Base-by-base conservation (phyloP, 2,888 invertebrate species). In the Dermolepida albohirtum region DNA sequence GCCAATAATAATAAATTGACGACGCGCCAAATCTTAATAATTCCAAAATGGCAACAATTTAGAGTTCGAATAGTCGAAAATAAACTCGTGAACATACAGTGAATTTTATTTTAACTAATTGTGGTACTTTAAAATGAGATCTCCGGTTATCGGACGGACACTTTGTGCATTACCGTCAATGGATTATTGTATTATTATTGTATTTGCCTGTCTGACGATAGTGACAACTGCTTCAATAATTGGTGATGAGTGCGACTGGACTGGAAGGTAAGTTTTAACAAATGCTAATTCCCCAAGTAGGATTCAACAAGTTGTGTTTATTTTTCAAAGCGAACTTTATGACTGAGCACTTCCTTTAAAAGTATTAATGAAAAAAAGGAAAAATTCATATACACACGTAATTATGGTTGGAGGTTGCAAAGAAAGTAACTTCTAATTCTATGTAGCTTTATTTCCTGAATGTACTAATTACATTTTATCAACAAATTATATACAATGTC, bases 241-340 rank as follows among this genome's bases (percentile, higher is more conserved):
- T 82, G 89, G 89, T 76, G 89, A 89, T 79, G 88, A 89, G 80
- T 89, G 89, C 83, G 89, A 89, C 84, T 89, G 89, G 89, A 87
- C 86, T 76, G 89, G 89, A 85, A 89, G 89, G 89, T 89, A 85
- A 84, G 84, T 70, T 47, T 62, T 44, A 39, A 16, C 17, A 17
- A 8, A 54, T 4, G 10, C 27, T 34, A 10, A 8, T 6, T 34
- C 10, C 6, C 1, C 34, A 34, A 34, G 34, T 34, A 34, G 1
- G 34, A 34, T 1, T 34, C 34, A 34, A 34, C 34, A 34, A 34
- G 34, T 22, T 22, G 22, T 34, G 34, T 34, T 34, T 34, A 22
- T 22, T 2, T 34, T 34, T 34, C 6, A 34, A 34, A 34, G 1
- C 1, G 6, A 5, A 34, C 34, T 8, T 10, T 34, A 6, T 7